These are phyloP conservation scores for Dryobates pubescens DNA, from an alignment of 2,797 vertebrate genomes.

Conservation along the genomic window DNA sequence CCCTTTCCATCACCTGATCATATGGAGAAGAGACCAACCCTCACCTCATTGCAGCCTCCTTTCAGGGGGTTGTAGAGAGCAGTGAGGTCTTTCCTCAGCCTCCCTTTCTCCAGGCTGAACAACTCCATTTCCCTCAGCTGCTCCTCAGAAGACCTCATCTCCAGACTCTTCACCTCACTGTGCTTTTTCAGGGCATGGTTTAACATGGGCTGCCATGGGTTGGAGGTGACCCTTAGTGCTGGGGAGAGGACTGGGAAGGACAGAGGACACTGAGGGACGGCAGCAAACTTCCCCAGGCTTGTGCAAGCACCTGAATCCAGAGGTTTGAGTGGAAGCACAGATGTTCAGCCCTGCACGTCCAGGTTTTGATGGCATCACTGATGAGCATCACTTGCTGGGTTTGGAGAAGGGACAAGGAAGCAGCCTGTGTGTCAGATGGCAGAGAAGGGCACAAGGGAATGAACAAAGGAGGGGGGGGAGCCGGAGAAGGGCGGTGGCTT, in stretches of 20 bases:
- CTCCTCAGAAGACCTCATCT: no score
- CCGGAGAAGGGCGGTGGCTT: fast-evolving
- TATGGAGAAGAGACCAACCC: no score
- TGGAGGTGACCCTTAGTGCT: background rate
- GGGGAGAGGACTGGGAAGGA: background rate
- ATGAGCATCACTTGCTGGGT: background rate
- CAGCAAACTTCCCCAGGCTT: background rate
- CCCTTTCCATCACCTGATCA: no score
- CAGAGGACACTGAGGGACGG: background rate
- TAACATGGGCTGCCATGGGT: no score
- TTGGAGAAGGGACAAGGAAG: background rate
- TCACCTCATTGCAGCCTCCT: no score
- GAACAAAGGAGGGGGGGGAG: background rate
- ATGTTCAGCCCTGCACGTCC: background rate
- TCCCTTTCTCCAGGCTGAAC: no score
- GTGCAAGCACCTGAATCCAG: background rate
- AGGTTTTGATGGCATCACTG: background rate
- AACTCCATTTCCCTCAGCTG: no score
- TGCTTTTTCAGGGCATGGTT: no score
- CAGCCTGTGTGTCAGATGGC: slow-evolving; percentile 36
- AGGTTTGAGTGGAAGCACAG: background rate
- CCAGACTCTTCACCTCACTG: no score
- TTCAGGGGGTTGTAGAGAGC: no score
- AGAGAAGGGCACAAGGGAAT: background rate
- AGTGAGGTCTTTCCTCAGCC: no score